Conservation (phyloP, 1,140 invertebrate genomes). For the Cotesia vestalis region DNA sequence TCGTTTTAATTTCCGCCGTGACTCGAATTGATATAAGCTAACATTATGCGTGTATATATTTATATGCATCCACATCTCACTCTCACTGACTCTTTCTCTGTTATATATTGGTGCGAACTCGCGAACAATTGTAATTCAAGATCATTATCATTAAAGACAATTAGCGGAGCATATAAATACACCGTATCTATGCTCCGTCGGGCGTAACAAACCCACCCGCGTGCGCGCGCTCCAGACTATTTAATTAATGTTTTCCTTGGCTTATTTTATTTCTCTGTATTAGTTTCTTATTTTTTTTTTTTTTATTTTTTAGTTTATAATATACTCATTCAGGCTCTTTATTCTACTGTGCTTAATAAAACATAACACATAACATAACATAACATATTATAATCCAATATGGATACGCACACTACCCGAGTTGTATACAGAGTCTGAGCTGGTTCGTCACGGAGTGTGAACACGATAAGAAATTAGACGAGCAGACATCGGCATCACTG, state of each 20-base stretch:
- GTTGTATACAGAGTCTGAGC: no score
- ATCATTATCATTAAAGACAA: conserved; percentile 64
- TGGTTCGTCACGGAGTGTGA: background rate
- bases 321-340: background rate
- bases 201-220: conserved; percentile 51
- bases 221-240: conserved; percentile 33
- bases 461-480: conserved; percentile 13
- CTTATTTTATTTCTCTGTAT: background rate
- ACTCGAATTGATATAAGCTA: conserved; percentile 36
- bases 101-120: conserved; percentile 52
- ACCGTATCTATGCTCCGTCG: conserved; percentile 60
- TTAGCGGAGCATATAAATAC: conserved; percentile 65
- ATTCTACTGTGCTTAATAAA: background rate
- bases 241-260: conserved; percentile 43
- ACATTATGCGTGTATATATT: background rate
- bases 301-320: background rate
- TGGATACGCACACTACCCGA: no score
- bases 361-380: background rate
- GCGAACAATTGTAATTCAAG: conserved; percentile 61
- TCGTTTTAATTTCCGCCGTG: conserved; percentile 38
- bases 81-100: conserved; percentile 15
- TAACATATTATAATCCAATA: no score
- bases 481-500: conserved; percentile 10
- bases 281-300: background rate
- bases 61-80: background rate